Base-by-base conservation (phyloP, 2,888 invertebrate genomes). In the Lamproptera curius region DNA sequence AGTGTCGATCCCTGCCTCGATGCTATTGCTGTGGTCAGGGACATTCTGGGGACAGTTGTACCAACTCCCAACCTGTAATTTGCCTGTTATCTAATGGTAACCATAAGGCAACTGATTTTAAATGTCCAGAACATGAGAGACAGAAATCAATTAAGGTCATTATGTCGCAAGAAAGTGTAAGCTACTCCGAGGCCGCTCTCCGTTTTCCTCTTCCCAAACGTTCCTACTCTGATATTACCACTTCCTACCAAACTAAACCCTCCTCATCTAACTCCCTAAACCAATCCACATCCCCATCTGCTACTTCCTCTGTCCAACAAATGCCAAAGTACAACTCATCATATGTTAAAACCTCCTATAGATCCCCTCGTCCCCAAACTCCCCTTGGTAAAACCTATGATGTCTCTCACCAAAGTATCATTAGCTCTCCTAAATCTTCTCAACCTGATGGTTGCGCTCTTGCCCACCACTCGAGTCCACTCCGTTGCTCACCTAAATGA, bases 1-100 rank as follows among this genome's bases (percentile, higher is more conserved):
- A 56, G n/a, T 61, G 61, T 33, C 8, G 60, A 0, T 57, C 61
- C 1, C 48, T 54, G 13, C 55, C 58, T 2, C 42, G 57, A 8
- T 59, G 62, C 33, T 56, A 17, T 17, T 40, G 17, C 1, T 62
- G 56, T 40, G 36, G 47, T 0, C 51, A 55, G 36, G 17, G 38
- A 0, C n/a, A n/a, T n/a, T n/a, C n/a, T n/a, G n/a, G n/a, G n/a
- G n/a, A n/a, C n/a, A n/a, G n/a, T n/a, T n/a, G 57, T 59, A 31
- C 3, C 1, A 8, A 42, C 4, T 42, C 48, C 6, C 26, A 45
- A 3, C 56, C 57, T 14, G 1, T 53, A 0, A 8, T 45, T 8
- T 62, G 56, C 28, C 10, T 28, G 28, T 8, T 28, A 2, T 28
- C 10, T 28, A 46, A 53, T 4, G 54, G 54, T 0, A 11, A 9